These are phyloP conservation scores for Danaus chrysippus DNA, from an alignment of 2,888 invertebrate genomes.

Conservation along the genomic window DNA sequence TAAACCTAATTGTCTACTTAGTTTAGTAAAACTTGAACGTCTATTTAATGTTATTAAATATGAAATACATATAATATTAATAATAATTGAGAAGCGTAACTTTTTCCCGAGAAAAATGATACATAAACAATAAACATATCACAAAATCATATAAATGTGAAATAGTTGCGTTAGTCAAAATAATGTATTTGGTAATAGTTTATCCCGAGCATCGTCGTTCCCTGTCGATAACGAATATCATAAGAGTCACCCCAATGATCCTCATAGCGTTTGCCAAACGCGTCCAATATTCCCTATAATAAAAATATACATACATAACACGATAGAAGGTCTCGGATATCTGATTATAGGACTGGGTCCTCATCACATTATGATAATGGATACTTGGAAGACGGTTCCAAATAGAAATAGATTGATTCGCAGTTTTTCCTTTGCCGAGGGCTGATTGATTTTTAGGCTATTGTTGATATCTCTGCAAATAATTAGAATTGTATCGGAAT, in stretches of 20 bases:
- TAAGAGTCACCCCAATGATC: constrained; percentile 38
- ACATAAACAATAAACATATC: not conserved
- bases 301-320: constrained; percentile 59
- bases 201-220: constrained; percentile 25
- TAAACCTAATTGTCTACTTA: constrained; percentile 16
- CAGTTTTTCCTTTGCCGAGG: constrained; percentile 52
- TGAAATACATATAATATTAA: not conserved
- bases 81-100: not conserved
- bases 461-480: constrained; percentile 24
- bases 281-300: constrained; percentile 52
- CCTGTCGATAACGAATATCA: constrained; percentile 32
- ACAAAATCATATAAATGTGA: constrained; percentile 14
- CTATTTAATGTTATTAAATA: not conserved
- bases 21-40: constrained; percentile 17
- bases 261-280: constrained; percentile 51
- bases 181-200: constrained; percentile 25
- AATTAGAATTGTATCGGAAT: constrained; percentile 19
- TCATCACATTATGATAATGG: constrained; percentile 71
- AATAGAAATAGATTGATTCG: constrained; percentile 72
- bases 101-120: not conserved
- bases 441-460: constrained; percentile 52
- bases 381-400: constrained; percentile 57
- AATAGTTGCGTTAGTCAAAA: constrained; percentile 25
- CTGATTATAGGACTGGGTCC: constrained; percentile 67
- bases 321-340: constrained; percentile 55